Base-by-base conservation (phyloP, 1,140 invertebrate species). In the Macrosteles quadrilineatus region DNA sequence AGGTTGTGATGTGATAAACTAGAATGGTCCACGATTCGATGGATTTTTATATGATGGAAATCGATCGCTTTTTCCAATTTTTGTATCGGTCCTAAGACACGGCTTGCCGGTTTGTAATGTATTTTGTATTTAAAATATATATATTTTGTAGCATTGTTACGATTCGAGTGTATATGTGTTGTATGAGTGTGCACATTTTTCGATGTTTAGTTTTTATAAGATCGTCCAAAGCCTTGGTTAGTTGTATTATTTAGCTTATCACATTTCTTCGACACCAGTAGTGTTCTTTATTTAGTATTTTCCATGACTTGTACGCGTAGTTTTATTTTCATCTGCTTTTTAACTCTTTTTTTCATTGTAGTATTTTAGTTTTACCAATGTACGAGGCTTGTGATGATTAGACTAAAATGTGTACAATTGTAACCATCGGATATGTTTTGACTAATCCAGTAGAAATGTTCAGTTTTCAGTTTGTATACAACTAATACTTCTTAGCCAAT, bases 61-160 rank as follows among this genome's bases (percentile, higher is more conserved):
- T 31, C 29, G 17, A 63, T 63, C 11, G 31, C n/a, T 63, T 29
- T 59, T 59, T 63, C 59, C 59, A 29, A 30, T 32, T 63, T 63
- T 63, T 63, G 59, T 63, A 63, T 63, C 31, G 59, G 59, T 63
- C 59, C 59, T 63, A 63, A 2, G 30, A 59, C 27, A 25, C 59
- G 59, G 59, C 59, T 32, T 63, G 59, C 31, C 31, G 59, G 59
- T 63, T 63, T 63, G 31, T 63, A 63, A 63, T 63, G 59, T 63
- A 63, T 63, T 63, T 63, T 63, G 55, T 63, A 63, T 63, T 31
- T 63, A 63, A 19, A 23, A 63, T 32, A 63, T 63, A 63, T 63
- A 63, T 63, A 63, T 63, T 32, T 63, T 32, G 59, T 63, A 31
- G 59, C 30, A 63, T 63, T 31, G 31, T 63, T 63, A 63, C 29